A percentile compares a stretch with the other conserved stretches of the same genome.
These are phyloP conservation scores for Holcopasites calliopsidis DNA, from an alignment of 1,140 invertebrate genomes.

Conservation along the genomic window DNA sequence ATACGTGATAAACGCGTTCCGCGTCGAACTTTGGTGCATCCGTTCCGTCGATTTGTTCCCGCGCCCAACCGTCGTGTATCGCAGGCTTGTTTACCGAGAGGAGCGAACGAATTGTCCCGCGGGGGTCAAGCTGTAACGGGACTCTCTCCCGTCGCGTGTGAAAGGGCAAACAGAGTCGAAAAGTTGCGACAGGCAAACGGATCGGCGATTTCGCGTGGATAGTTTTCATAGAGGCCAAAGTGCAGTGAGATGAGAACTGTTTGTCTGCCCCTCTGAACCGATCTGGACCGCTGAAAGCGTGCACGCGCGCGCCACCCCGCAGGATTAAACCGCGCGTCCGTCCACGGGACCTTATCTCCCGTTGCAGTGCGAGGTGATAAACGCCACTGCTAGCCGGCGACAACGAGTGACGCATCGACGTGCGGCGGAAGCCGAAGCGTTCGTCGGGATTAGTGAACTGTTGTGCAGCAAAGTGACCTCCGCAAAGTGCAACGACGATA, in stretches of 20 bases:
- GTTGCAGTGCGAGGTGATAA: background rate
- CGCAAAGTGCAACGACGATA: conserved; percentile 67
- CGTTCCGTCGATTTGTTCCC: background rate
- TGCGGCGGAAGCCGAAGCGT: background rate
- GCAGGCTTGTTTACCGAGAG: background rate
- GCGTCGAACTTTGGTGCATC: no score
- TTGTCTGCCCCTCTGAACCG: background rate
- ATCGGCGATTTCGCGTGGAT: background rate
- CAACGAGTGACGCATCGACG: background rate
- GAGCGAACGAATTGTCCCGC: background rate
- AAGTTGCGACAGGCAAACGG: background rate
- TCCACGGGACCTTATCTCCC: background rate
- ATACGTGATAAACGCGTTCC: no score
- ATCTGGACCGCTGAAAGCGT: background rate
- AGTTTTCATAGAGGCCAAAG: background rate
- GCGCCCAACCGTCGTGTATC: no score
- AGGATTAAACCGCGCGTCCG: background rate
- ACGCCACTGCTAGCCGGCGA: background rate
- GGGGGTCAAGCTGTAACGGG: background rate
- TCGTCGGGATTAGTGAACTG: conserved; percentile 37
- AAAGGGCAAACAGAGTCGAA: background rate
- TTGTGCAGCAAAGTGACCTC: conserved; percentile 72
- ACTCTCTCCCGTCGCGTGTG: background rate
- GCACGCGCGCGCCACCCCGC: background rate
- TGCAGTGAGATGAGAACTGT: conserved; percentile 14